Evolutionary conservation across 2,797 vertebrate genomes (phyloP), one percentile per base, ranked within the genome.

Genomic region (Microctenopoma steveboyesi): DNA sequence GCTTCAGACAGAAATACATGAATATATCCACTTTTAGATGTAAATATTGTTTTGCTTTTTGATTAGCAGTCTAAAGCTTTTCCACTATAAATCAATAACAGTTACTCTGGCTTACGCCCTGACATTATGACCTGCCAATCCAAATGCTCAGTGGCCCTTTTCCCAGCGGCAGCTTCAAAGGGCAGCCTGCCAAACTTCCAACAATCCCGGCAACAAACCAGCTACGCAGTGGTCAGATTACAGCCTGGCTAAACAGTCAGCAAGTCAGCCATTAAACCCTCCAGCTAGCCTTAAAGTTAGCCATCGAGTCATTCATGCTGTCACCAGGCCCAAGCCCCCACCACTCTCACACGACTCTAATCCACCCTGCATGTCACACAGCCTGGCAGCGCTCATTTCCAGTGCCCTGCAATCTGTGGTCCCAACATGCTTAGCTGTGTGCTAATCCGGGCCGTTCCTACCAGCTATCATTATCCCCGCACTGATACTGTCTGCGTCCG

Each of bases 351-450:
- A 39, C 70, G 58, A 22, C 50, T 70, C 71, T 92, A 89, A 92
- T 93, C 92, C 87, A 79, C 45, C 68, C 72, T 68, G 71, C 59
- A 69, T 62, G 69, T 67, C 16, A 1, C 16, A 1, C 18, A 60
- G 69, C 70, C 83, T 40, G 74, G 77, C 72, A 66, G 47, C 75
- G 86, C 83, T 89, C 91, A 87, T 84, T 92, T 90, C 33, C 50
- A 89, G 79, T 87, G 83, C 82, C 67, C 79, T 15, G 28, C 89
- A 90, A 91, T 92, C 92, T 91, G 89, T 91, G 90, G 85, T 92
- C 89, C 92, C 88, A 92, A 90, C 86, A 86, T 88, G 90, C 75
- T 93, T 89, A 92, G 84, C 83, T 42, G 27, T 33, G 54, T 40
- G 72, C 69, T 92, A 93, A 93, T 92, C 88, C 85, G 59, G 57